phyloP scores from a whole-genome alignment of 1,140 invertebrate species.

The Diachasma alloeum region DNA sequence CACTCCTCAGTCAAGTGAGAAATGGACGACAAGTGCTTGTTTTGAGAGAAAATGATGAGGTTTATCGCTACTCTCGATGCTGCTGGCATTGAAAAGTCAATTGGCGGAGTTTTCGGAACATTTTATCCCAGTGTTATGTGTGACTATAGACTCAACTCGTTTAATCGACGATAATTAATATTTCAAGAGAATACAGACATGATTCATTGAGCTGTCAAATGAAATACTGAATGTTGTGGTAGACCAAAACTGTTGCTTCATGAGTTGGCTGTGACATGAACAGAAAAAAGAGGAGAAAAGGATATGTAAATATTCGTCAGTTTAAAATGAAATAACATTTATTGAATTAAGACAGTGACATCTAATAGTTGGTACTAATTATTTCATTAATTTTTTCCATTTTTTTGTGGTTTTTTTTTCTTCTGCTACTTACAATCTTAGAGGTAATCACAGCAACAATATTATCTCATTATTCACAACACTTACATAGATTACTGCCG shows the following conservation, averaged over 20 bases:
- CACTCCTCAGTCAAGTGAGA: neutral
- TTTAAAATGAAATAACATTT: constrained; percentile 68
- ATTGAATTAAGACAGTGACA: constrained; percentile 65
- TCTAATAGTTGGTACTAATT: constrained; percentile 55
- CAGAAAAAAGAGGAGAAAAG: too few species aligned
- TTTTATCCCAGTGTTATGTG: neutral
- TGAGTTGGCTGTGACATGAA: too few species aligned
- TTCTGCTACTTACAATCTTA: constrained; percentile 67
- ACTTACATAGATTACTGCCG: constrained; percentile 66
- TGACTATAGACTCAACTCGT: neutral
- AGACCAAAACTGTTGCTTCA: neutral
- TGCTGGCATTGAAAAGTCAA: neutral
- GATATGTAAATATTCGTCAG: constrained; percentile 9
- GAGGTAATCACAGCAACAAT: constrained; percentile 68
- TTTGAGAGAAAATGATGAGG: constrained; percentile 15
- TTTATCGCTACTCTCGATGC: neutral
- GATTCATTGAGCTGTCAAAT: neutral
- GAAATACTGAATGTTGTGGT: neutral
- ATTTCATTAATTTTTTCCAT: constrained; percentile 33
- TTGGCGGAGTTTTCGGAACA: neutral
- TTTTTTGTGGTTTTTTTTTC: constrained; percentile 52
- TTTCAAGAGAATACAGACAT: neutral
- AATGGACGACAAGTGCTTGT: constrained; percentile 25
- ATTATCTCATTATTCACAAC: constrained; percentile 67
- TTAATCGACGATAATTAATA: neutral